phyloP scores from a whole-genome alignment of 2,113 vertebrate species.

The Chitala chitala region DNA sequence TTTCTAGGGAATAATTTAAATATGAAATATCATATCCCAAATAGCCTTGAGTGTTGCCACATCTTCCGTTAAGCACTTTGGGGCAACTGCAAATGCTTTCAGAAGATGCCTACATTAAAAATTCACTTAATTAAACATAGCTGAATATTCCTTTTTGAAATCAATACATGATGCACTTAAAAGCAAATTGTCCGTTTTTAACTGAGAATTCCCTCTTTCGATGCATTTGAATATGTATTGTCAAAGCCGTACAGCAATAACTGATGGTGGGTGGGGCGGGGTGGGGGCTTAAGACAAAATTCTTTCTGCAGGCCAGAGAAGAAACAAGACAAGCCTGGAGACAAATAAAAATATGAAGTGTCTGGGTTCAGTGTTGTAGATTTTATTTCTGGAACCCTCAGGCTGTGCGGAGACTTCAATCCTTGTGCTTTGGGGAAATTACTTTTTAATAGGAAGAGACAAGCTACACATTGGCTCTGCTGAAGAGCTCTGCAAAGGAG shows the following conservation, averaged over 20 bases:
- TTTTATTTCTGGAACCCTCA: conserved; percentile 19
- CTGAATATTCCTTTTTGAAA: no score
- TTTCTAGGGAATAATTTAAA: no score
- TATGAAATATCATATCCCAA: no score
- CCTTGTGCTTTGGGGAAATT: conserved; percentile 21
- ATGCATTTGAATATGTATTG: neutral
- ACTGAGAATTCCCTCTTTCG: no score
- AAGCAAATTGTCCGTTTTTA: neutral
- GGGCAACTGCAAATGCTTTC: no score
- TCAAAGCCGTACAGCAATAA: neutral
- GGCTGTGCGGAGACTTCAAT: conserved; percentile 10
- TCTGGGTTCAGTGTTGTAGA: conserved; percentile 8
- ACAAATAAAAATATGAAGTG: conserved; percentile 18
- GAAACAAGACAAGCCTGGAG: conserved; percentile 1
- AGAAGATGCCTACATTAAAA: no score
- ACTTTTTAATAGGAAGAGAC: conserved; percentile 28
- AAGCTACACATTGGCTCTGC: conserved; percentile 10
- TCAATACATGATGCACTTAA: neutral
- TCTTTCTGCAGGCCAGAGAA: neutral
- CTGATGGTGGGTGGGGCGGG: neutral
- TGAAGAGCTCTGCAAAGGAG: neutral
- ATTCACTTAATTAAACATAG: no score
- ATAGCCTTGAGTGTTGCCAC: no score
- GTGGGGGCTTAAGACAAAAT: neutral
- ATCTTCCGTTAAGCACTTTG: no score